Evolutionary conservation across 2,888 invertebrate species (phyloP), one percentile per base, ranked within the genome.

Genomic region (Timandra comae): DNA sequence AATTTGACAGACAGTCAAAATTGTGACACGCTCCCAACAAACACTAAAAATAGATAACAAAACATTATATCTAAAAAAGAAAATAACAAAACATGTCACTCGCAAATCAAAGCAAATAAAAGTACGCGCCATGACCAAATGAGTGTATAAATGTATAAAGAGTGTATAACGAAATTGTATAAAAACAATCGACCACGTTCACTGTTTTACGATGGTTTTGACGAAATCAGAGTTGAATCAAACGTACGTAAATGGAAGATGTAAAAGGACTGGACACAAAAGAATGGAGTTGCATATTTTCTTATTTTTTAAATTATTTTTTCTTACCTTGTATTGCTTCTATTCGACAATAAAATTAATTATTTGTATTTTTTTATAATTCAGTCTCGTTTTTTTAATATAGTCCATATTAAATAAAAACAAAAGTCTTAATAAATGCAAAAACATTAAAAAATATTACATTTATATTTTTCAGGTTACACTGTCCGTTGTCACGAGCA

Each of bases 1-100:
- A 77, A 79, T 81, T 73, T 82, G 82, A 82, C 84, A 79, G 63
- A 72, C 69, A 65, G 69, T 84, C 82, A 81, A 73, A 81, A 77
- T 70, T 70, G 42, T 56, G 76, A 59, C 84, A 76, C 84, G 70
- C 76, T 73, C 69, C 69, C 29, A 51, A 44, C 47, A 45, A 55
- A 53, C n/a, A n/a, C 29, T 28, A 34, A 51, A 58, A 56, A 60
- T 53, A 69, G 73, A 76, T 69, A 76, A 66, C 66, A 58, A 58
- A 49, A 66, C 66, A 58, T 58, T 53, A 64, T 52, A 57, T 49
- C 50, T 55, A 61, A 67, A 62, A 60, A 58, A 62, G n/a, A 68
- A 59, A 68, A 70, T 58, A 64, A 70, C 69, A 71, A 68, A 69
- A 63, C 76, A 16, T 16, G 82, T 85, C 82, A 81, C 64, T 75